Base-by-base conservation (phyloP, 2,797 vertebrate species). In the Limnodromus scolopaceus region DNA sequence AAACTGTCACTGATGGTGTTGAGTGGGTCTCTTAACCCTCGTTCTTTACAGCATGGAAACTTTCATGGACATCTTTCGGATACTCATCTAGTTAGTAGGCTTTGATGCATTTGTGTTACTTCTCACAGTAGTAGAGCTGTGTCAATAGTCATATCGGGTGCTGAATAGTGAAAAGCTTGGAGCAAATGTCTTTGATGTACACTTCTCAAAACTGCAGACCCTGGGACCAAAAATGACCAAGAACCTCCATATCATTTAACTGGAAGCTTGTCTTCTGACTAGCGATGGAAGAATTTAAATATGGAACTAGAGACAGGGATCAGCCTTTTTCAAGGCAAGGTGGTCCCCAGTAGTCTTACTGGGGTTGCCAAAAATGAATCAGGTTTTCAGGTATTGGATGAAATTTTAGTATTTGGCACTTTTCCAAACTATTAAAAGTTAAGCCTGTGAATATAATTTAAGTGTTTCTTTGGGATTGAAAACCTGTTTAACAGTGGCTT, bases 141-240 rank as follows among this genome's bases (percentile, higher is more conserved):
- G 84, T 93, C 65, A 51, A 63, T 94, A 77, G 75, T 91, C n/a
- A 9, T 80, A 78, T 77, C 34, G 14, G 93, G 93, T 96, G 83
- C 86, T 89, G 81, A 87, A 45, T 60, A 92, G 92, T 93, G 84
- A 85, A 91, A 89, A 92, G 71, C 64, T 77, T 84, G 77, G 60
- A 75, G 64, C 70, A 95, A 77, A 93, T 74, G 71, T 94, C 81
- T 85, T 92, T 83, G 48, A 78, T 84, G 60, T 92, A 63, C 9
- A 25, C 92, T 93, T 97, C 85, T 94, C 96, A 96, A 96, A 96
- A 96, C 96, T 96, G 96, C 95, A 93, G 75, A 89, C 81, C 92
- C 84, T 95, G 90, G 74, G 53, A 80, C 92, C 86, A 95, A 92
- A 96, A 87, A 74, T 83, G 54, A 54, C 48, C 41, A 53, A 95